Evolutionary conservation across 2,113 vertebrate genomes (phyloP), one percentile per base, ranked within the genome.

Genomic region (Pterocles gutturalis): DNA sequence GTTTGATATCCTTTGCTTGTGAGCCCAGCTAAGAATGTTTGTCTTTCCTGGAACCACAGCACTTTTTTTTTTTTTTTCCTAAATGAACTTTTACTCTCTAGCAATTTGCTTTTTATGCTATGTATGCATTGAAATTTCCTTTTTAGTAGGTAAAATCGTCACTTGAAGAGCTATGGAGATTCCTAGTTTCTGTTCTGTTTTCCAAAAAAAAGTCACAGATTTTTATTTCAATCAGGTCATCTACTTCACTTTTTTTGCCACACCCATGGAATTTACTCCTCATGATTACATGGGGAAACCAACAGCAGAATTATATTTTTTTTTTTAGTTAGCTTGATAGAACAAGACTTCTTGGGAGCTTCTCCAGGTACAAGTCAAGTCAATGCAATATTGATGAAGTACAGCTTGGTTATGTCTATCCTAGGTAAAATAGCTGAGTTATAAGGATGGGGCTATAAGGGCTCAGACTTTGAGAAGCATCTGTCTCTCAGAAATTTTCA

Each of bases 1-100:
- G 60, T 82, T 84, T 89, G 77, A 78, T 92, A 95, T 28, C 28
- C 48, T 75, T 87, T 96, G 53, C 84, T 94, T 77, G 45, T 76
- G 61, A 93, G 53, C 17, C 1, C 24, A 84, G 24, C 69, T 79
- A 66, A 77, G 81, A 87, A 57, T 69, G 24, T 28, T 89, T 0
- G 0, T 84, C 73, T 79, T 70, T 93, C 45, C 60, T 91, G 69
- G 46, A 89, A 75, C 51, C 61, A 48, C 14, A 65, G 45, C n/a
- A 9, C 8, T 48, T 8, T 78, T 48, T 84, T 41, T 78, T 48
- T 84, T 83, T 24, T 83, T 89, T 75, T 55, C 3, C 31, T 91
- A 38, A 61, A 82, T 67, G 20, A 82, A 41, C 33, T 87, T 89
- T 34, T 71, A 49, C 57, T 78, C 3, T 86, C 29, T 64, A 53